Base-by-base conservation (phyloP, 2,888 invertebrate genomes). In the Dynastes maya region DNA sequence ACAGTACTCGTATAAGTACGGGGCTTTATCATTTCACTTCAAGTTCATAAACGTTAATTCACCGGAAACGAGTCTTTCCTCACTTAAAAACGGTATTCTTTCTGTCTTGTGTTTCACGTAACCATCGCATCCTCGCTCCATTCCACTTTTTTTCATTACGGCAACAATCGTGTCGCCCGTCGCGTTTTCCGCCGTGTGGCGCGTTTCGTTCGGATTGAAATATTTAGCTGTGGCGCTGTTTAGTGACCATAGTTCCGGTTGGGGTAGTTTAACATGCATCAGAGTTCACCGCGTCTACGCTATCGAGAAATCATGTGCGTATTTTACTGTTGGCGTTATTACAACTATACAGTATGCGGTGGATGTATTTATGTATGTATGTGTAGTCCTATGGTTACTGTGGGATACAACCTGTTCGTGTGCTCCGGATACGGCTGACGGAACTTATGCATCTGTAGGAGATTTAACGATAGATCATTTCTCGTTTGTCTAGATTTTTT, bases 1-100 rank as follows among this genome's bases (percentile, higher is more conserved):
- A 55, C 55, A 22, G 55, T 22, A 22, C 5, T 55, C 22, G 55
- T 55, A 16, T 55, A 55, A n/a, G 55, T 55, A 65, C 37, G 40
- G 58, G 77, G 71, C 27, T 70, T 63, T 68, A 77, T 77, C 61
- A 63, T 27, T 58, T 63, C 37, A 71, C 77, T 61, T 63, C 77
- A 77, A 77, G 77, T 77, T 83, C 83, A 82, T 83, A 83, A 83
- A 81, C 81, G 83, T 83, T 83, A 83, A 84, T 84, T 84, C 84
- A 83, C 85, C 84, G 85, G 85, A 85, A 85, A 83, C 84, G 79
- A 80, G 83, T 82, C 83, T 83, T 84, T 82, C 82, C 83, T 82
- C 81, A 82, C 82, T 79, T 80, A 80, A 82, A 81, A 82, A 83
- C 83, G 79, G 79, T 77, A 78, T 80, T 81, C 79, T 78, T 77